Base-by-base conservation (phyloP, 1,140 invertebrate genomes). In the Heliconius melpomene region DNA sequence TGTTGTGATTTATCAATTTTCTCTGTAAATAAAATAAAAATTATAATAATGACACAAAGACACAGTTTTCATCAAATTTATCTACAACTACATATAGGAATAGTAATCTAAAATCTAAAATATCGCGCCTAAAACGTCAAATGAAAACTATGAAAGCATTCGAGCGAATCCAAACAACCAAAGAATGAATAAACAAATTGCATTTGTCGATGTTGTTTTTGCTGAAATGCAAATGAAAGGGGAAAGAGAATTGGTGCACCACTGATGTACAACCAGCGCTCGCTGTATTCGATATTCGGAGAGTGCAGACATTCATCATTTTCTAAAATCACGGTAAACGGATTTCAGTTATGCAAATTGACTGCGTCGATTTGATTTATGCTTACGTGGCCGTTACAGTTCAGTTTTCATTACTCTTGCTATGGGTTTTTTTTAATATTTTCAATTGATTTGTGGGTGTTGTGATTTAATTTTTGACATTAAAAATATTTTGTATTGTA, bases 291-390 rank as follows among this genome's bases (percentile, higher is more conserved):
- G 38, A 7, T 36, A 54, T 38, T 26, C 57, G 32, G 57, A 50
- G 29, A 77, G 60, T 71, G 75, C 60, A 50, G 18, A 26, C 75
- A 77, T 71, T 50, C 50, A 77, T 77, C 75, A 77, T 77, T 71
- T 71, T 38, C 75, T 57, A 71, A 71, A 77, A 70, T 71, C 60
- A 38, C 26, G 23, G 32, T 71, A 77, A 77, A 29, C 75, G 75
- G 60, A 77, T 77, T 77, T 50, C 60, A 71, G 75, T 77, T 77
- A 77, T 77, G 60, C 60, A 77, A 77, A 77, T 77, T 70, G 75
- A 77, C 75, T 76, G 29, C 40, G 57, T 46, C 60, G 75, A 76
- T 75, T 60, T 76, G 57, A 76, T 76, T 60, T 66, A 76, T 76
- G 23, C 23, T 23, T 29, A 9, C 26, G 9, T 57, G 20, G 20